Percentiles rank a stretch among this genome's conserved stretches.
phyloP scores from a whole-genome alignment of 2,797 vertebrate genomes.

The Cephalopachus bancanus region DNA sequence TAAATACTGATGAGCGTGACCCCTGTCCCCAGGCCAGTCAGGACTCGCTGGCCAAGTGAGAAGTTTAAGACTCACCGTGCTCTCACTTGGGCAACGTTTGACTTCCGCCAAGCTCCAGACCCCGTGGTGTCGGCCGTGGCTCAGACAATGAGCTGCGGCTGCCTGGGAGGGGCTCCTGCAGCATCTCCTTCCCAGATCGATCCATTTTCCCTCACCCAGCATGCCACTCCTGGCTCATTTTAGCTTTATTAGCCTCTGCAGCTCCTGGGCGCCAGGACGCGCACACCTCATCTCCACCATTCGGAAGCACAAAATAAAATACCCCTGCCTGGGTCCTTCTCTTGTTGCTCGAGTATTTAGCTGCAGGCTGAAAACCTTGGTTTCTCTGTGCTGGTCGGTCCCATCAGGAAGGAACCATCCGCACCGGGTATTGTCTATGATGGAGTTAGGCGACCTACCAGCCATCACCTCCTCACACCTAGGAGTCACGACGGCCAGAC shows the following conservation, averaged over 20 bases:
- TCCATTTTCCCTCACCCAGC: conserved; percentile 69
- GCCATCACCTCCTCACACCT: neutral
- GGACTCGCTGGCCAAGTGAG: conserved; percentile 72
- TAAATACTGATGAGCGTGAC: conserved; percentile 73
- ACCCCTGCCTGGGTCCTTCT: neutral
- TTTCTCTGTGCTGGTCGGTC: conserved; percentile 42
- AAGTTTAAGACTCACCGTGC: conserved; percentile 72
- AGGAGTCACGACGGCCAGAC: neutral
- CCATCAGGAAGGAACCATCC: conserved; percentile 1
- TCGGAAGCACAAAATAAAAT: conserved; percentile 66
- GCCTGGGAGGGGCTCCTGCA: conserved; percentile 23
- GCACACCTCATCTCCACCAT: conserved; percentile 42
- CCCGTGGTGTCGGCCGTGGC: neutral
- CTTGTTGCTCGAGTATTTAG: conserved; percentile 31
- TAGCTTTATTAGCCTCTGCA: neutral
- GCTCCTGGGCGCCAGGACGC: conserved; percentile 65
- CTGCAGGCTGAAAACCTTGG: conserved; percentile 24
- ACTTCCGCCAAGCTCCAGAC: conserved; percentile 68
- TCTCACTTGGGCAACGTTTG: conserved; percentile 72
- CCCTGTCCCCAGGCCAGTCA: conserved; percentile 68
- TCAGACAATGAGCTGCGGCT: conserved; percentile 62
- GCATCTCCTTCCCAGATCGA: conserved; percentile 58
- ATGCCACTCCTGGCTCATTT: conserved; percentile 45
- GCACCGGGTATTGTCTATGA: neutral
- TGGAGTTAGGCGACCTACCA: neutral